phyloP scores from a whole-genome alignment of 2,888 invertebrate genomes.

The Chelonus formosanus region DNA sequence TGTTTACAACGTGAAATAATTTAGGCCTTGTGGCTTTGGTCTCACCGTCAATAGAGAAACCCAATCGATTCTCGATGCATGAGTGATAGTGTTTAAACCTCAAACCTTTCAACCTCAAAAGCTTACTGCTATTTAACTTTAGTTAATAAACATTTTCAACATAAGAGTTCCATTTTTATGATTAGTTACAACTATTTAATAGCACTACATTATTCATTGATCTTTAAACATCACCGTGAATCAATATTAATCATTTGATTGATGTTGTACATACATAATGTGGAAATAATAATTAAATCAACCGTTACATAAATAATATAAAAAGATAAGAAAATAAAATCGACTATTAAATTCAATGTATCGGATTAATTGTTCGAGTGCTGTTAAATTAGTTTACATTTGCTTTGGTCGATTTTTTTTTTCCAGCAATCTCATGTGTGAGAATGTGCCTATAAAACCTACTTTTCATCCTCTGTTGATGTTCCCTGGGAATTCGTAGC shows the following conservation, averaged over 20 bases:
- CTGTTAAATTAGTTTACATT: constrained; percentile 60
- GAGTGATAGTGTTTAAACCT: constrained; percentile 6
- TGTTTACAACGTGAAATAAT: constrained; percentile 55
- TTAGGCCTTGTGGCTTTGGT: constrained; percentile 42
- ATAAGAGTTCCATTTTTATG: no score
- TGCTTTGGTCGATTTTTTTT: constrained; percentile 61
- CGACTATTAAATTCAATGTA: constrained; percentile 60
- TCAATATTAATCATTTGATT: no score
- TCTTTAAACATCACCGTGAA: no score
- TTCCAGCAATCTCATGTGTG: constrained; percentile 43
- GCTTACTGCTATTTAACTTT: background rate
- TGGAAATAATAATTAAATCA: no score
- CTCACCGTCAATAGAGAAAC: constrained; percentile 25
- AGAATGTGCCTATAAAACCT: constrained; percentile 27
- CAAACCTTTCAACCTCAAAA: constrained; percentile 2
- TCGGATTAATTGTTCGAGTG: constrained; percentile 62
- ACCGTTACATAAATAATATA: no score
- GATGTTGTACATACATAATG: no score
- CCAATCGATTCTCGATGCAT: constrained; percentile 19
- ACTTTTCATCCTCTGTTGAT: background rate
- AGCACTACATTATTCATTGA: no score
- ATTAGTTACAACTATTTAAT: no score
- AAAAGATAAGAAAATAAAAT: background rate
- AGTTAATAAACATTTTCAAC: no score
- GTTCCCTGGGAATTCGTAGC: constrained; percentile 26